Evolutionary conservation across 1,140 invertebrate species (phyloP).

Genomic region (Drosophila busckii): DNA sequence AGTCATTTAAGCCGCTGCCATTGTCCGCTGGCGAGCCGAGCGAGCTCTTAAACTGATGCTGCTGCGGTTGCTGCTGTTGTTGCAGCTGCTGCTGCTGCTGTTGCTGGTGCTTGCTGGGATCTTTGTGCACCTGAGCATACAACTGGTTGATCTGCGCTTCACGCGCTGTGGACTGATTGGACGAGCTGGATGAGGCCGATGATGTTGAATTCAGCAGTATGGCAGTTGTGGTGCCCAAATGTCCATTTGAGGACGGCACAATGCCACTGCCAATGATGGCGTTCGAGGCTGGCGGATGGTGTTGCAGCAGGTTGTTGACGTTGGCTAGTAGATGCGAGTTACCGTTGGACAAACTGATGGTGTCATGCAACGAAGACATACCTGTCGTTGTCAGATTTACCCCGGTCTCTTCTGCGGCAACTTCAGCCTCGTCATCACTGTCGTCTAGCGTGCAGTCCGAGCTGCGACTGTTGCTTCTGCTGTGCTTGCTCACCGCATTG

Average conservation of each 20-base stretch:
- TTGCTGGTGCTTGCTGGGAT: slow-evolving; percentile 72
- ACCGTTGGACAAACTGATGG: slow-evolving; percentile 66
- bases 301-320: slow-evolving; percentile 63
- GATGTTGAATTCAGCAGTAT: slow-evolving; percentile 68
- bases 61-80: slow-evolving; percentile 25
- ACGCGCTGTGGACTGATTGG: slow-evolving; percentile 62
- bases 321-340: slow-evolving; percentile 61
- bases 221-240: slow-evolving; percentile 66
- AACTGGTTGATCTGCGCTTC: slow-evolving; percentile 76
- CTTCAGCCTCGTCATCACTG: slow-evolving; percentile 62
- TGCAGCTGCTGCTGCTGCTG: slow-evolving; percentile 36
- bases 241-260: slow-evolving; percentile 41
- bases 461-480: slow-evolving; percentile 67
- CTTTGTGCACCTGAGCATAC: slow-evolving; percentile 78
- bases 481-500: slow-evolving; percentile 40
- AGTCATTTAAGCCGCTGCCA: slow-evolving; percentile 56
- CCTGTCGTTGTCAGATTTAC: slow-evolving; percentile 22
- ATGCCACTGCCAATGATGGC: slow-evolving; percentile 27
- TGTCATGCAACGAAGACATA: slow-evolving; percentile 18
- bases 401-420: slow-evolving; percentile 17
- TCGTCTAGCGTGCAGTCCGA: slow-evolving; percentile 75
- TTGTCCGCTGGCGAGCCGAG: slow-evolving; percentile 62
- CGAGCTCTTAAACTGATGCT: slow-evolving; percentile 55
- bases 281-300: slow-evolving; percentile 52
- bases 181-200: slow-evolving; percentile 61